phyloP scores from a whole-genome alignment of 2,888 invertebrate species.

The Siphonodentalium dalli region DNA sequence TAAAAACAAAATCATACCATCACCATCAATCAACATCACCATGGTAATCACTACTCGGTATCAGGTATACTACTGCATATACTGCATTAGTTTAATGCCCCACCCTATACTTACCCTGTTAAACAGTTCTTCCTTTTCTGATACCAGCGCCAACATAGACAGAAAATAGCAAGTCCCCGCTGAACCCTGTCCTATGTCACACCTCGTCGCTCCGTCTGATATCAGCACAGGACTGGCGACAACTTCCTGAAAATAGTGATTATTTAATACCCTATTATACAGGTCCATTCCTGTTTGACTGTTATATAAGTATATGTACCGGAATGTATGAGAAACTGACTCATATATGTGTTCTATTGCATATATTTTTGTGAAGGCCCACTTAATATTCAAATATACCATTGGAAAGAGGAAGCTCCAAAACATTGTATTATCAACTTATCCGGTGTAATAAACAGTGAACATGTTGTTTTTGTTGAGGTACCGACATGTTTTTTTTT shows the following conservation, averaged over 20 bases:
- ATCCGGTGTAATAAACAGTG: no score
- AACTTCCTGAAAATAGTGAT: conserved; percentile 41
- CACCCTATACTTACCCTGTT: conserved; percentile 41
- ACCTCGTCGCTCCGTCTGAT: conserved; percentile 48
- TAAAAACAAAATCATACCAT: no score
- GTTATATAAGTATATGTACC: not conserved
- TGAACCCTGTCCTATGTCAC: conserved; percentile 55
- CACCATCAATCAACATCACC: no score
- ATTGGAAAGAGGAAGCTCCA: no score
- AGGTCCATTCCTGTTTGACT: not conserved
- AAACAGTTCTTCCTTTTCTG: conserved; percentile 43
- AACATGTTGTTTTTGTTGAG: no score
- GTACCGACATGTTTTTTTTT: no score
- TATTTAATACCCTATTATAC: not conserved
- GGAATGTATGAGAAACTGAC: not conserved
- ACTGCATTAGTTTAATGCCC: no score
- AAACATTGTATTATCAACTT: no score
- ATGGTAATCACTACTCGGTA: no score
- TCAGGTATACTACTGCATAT: no score
- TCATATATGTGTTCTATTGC: not conserved
- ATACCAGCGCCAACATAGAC: conserved; percentile 47
- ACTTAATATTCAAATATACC: not conserved
- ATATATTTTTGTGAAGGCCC: not conserved
- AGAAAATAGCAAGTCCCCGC: conserved; percentile 60
- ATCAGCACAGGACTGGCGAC: conserved; percentile 39